Evolutionary conservation across 2,888 invertebrate genomes (phyloP).

Genomic region (Machimus atricapillus): DNA sequence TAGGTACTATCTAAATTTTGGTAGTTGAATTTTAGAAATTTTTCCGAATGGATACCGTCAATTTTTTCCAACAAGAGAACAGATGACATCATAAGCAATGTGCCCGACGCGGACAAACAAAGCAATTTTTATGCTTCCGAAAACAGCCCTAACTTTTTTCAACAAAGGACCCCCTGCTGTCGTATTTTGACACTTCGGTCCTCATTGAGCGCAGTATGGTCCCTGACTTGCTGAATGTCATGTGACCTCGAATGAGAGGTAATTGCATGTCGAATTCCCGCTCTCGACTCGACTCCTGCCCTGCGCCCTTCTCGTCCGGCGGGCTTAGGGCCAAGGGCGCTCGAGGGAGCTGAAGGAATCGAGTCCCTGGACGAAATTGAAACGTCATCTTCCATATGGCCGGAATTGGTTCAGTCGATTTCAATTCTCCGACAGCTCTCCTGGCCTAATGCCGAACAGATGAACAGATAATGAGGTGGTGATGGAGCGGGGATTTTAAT

Average conservation of each 20-base stretch:
- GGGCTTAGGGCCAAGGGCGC: not conserved
- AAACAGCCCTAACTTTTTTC: not conserved
- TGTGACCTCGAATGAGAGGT: constrained; percentile 43
- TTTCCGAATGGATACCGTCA: not conserved
- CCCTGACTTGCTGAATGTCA: constrained; percentile 10
- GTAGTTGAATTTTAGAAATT: not conserved
- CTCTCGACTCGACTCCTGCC: not conserved
- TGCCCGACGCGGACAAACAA: not conserved
- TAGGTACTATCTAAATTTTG: not conserved
- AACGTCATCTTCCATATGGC: constrained; percentile 45
- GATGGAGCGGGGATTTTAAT: constrained; percentile 37
- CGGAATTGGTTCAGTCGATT: constrained; percentile 33
- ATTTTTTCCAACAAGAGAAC: not conserved
- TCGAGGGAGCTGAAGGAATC: not conserved
- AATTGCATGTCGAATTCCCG: constrained; percentile 46
- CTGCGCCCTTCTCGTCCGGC: not conserved
- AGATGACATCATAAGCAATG: not conserved
- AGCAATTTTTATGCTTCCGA: not conserved
- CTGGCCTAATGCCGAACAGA: not conserved
- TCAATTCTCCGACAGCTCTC: not conserved
- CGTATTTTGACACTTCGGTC: constrained; percentile 28
- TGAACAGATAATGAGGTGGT: constrained; percentile 36
- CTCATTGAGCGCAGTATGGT: not conserved
- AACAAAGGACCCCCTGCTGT: constrained; percentile 14
- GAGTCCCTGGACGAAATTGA: constrained; percentile 32